Evolutionary conservation across 1,140 invertebrate species (phyloP).

Genomic region (Lepeophtheirus salmonis): DNA sequence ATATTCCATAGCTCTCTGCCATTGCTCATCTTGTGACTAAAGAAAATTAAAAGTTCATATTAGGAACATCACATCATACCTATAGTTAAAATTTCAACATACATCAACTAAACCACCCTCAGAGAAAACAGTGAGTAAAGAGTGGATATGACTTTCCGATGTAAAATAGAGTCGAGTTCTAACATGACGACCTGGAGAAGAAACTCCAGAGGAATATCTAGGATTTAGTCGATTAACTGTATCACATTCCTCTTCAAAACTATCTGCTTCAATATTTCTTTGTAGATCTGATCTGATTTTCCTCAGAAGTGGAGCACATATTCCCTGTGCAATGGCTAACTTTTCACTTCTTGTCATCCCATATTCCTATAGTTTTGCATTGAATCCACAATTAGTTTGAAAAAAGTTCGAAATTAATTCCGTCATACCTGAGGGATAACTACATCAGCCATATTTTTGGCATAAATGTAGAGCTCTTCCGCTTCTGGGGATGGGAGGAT

Average conservation of each 20-base stretch:
- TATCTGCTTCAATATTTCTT: conserved; percentile 63
- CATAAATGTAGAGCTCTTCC: conserved; percentile 82
- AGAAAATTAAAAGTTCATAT: conserved; percentile 25
- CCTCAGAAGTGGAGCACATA: conserved; percentile 83
- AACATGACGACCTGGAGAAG: conserved; percentile 90
- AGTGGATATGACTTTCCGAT: conserved; percentile 97
- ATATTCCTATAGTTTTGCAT: conserved; percentile 56
- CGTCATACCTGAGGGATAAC: conserved; percentile 78
- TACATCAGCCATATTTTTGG: conserved; percentile 89
- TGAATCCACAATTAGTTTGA: no score
- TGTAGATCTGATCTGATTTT: conserved; percentile 91
- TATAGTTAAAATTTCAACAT: conserved; percentile 26
- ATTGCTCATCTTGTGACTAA: conserved; percentile 80
- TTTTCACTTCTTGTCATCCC: conserved; percentile 89
- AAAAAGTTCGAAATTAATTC: background rate
- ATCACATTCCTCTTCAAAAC: conserved; percentile 66
- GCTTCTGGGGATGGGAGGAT: conserved; percentile 53
- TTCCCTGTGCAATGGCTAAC: conserved; percentile 85
- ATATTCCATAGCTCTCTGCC: conserved; percentile 95
- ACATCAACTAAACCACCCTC: conserved; percentile 81
- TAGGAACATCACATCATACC: conserved; percentile 21
- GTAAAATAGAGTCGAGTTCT: conserved; percentile 94
- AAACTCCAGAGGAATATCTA: conserved; percentile 91
- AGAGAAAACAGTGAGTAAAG: conserved; percentile 78
- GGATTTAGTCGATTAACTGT: conserved; percentile 51